phyloP scores from a whole-genome alignment of 92 coral and sea anemone genomes.

The Umimayanthus kanabou region DNA sequence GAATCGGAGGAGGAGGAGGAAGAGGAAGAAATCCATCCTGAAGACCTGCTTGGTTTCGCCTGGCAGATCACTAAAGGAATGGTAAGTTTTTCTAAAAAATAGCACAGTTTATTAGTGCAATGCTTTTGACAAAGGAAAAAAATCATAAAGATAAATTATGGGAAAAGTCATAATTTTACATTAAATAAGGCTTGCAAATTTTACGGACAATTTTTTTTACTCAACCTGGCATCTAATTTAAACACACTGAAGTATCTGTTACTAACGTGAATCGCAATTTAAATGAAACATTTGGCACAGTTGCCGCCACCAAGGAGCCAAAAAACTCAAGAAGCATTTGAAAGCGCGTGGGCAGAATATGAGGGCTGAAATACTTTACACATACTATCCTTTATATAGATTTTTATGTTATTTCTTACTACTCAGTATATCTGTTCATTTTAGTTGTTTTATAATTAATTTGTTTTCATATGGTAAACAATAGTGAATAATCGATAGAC shows the following conservation, averaged over 20 bases:
- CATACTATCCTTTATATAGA: too few species aligned
- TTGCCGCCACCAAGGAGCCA: background rate
- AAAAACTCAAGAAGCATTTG: background rate
- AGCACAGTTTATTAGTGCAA: background rate
- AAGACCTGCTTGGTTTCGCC: slow-evolving; percentile 2
- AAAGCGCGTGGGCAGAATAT: background rate
- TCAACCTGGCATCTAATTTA: background rate
- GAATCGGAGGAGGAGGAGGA: slow-evolving; percentile 3
- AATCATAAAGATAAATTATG: background rate
- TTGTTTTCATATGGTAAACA: too few species aligned
- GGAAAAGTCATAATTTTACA: too few species aligned
- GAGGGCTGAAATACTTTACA: background rate
- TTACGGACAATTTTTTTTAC: too few species aligned
- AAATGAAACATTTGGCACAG: background rate
- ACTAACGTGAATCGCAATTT: background rate
- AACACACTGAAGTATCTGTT: background rate
- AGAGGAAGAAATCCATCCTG: background rate
- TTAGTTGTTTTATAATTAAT: too few species aligned
- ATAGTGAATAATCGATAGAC: too few species aligned
- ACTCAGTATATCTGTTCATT: too few species aligned
- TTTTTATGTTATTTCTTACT: too few species aligned
- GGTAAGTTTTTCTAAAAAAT: background rate
- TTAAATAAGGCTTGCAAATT: background rate
- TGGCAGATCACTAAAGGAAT: slow-evolving; percentile 21
- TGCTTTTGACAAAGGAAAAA: background rate